These are phyloP conservation scores for Limnephilus auricula DNA, from an alignment of 2,888 invertebrate species.

Conservation along the genomic window DNA sequence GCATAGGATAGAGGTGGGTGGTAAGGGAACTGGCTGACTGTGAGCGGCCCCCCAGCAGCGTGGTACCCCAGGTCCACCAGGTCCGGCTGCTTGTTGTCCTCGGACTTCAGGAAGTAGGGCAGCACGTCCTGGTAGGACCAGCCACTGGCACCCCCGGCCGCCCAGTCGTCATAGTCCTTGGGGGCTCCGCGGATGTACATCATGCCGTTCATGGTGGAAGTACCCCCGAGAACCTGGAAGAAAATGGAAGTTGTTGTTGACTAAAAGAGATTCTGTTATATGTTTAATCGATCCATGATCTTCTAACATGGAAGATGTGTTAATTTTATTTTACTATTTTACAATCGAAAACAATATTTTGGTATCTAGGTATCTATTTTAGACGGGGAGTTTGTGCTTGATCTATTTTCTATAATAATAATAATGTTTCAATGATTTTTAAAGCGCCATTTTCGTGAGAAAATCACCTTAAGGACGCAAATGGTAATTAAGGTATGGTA, in stretches of 20 bases:
- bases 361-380: too few species aligned
- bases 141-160: slow-evolving; percentile 88
- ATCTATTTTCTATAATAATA: too few species aligned
- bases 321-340: not conserved
- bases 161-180: slow-evolving; percentile 93
- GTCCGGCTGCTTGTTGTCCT: slow-evolving; percentile 84
- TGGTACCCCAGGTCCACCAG: slow-evolving; percentile 88
- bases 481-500: too few species aligned
- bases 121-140: slow-evolving; percentile 94
- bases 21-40: slow-evolving; percentile 90
- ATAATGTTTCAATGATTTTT: too few species aligned
- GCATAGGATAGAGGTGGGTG: slow-evolving; percentile 90
- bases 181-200: slow-evolving; percentile 94
- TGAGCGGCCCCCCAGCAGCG: slow-evolving; percentile 86
- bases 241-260: not conserved
- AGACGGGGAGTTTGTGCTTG: too few species aligned
- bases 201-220: slow-evolving; percentile 97
- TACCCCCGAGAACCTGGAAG: slow-evolving; percentile 90
- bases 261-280: not conserved
- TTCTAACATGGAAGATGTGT: not conserved
- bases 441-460: too few species aligned
- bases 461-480: too few species aligned
- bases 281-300: not conserved
- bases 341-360: too few species aligned
- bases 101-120: slow-evolving; percentile 92